These are phyloP conservation scores for Scrobipalpa costella DNA, from an alignment of 2,888 invertebrate genomes.

Conservation along the genomic window DNA sequence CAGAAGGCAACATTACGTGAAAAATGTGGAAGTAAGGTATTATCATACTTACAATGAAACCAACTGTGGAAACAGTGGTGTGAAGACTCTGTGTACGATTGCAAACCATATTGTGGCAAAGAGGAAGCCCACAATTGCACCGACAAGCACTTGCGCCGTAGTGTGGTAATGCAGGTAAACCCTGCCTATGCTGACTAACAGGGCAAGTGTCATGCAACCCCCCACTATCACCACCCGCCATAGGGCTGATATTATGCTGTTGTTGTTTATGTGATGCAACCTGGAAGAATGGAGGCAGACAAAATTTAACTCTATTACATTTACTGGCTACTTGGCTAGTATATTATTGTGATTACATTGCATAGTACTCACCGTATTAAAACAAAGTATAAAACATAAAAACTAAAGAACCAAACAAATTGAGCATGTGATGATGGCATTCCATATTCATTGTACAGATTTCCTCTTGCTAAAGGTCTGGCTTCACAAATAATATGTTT, in stretches of 20 bases:
- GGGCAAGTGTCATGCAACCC: conserved; percentile 80
- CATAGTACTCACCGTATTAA: conserved; percentile 86
- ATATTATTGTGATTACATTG: no score
- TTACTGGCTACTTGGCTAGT: background rate
- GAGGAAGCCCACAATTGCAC: conserved; percentile 86
- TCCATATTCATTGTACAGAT: conserved; percentile 88
- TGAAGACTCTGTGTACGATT: conserved; percentile 88
- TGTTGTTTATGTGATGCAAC: conserved; percentile 91
- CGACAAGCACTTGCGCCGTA: conserved; percentile 89
- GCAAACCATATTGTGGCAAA: conserved; percentile 92
- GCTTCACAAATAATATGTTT: conserved; percentile 91
- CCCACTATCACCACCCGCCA: conserved; percentile 86
- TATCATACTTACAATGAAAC: conserved; percentile 88
- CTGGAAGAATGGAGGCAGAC: conserved; percentile 61
- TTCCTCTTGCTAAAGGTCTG: conserved; percentile 86
- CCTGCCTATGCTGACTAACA: conserved; percentile 85
- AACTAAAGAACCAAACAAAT: conserved; percentile 94
- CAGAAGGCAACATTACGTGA: no score
- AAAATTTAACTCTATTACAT: background rate
- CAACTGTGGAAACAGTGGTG: conserved; percentile 91
- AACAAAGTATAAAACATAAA: conserved; percentile 91
- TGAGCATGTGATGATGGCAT: conserved; percentile 97
- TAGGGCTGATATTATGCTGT: conserved; percentile 87
- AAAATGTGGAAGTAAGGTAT: background rate
- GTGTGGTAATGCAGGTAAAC: conserved; percentile 95